Conservation (phyloP, 2,797 vertebrate genomes). For the Gallinago stenura region DNA sequence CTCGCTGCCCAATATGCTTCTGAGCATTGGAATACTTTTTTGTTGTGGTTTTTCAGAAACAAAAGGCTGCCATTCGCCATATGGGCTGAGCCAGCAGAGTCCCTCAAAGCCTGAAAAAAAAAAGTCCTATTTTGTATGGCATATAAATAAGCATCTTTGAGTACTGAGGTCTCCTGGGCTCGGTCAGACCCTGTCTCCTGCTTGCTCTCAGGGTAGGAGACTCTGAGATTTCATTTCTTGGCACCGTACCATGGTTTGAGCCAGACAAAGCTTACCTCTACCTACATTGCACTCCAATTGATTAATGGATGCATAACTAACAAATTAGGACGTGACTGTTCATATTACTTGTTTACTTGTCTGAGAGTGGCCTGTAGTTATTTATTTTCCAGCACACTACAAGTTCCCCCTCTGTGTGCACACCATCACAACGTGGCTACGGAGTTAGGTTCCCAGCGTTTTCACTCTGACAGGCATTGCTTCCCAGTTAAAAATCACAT, state of each 20-base stretch:
- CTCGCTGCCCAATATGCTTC: not conserved
- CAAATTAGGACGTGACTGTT: not conserved
- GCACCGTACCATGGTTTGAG: not conserved
- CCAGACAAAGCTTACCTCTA: not conserved
- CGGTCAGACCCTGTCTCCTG: not conserved
- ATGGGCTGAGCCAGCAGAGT: constrained; percentile 43
- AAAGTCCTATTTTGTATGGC: not conserved
- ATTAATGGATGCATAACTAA: no score
- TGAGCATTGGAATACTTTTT: not conserved
- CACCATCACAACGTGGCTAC: not conserved
- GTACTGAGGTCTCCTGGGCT: not conserved
- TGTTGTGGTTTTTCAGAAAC: not conserved
- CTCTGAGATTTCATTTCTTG: not conserved
- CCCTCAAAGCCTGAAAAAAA: not conserved
- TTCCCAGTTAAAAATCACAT: constrained; percentile 2
- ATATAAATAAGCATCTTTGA: not conserved
- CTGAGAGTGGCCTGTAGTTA: not conserved
- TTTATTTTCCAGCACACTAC: not conserved
- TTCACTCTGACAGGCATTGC: not conserved
- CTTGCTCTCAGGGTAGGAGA: not conserved
- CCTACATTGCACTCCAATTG: not conserved
- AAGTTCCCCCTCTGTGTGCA: not conserved
- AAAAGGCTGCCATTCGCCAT: not conserved
- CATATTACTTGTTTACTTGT: not conserved
- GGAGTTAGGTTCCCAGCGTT: not conserved